These are phyloP conservation scores for Benthosema pterotum DNA, from an alignment of 2,797 vertebrate genomes.

Conservation along the genomic window DNA sequence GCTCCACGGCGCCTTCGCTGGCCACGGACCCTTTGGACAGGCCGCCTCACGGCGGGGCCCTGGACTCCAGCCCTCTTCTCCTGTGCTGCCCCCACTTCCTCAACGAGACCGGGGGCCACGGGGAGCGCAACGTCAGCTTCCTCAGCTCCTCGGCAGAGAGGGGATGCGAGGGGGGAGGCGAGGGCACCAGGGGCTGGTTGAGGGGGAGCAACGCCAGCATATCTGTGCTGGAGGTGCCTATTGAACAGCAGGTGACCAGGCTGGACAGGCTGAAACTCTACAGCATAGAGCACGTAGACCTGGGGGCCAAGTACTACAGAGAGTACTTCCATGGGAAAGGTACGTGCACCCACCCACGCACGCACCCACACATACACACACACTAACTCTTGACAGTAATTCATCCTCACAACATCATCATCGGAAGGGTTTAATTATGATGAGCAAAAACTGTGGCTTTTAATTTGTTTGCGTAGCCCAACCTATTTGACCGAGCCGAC, in stretches of 20 bases:
- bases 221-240: constrained; percentile 86
- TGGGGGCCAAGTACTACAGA: constrained; percentile 90
- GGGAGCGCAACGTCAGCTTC: constrained; percentile 90
- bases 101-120: constrained; percentile 88
- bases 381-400: background rate
- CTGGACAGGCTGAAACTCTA: constrained; percentile 83
- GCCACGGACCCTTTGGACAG: constrained; percentile 58
- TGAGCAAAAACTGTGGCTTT: background rate
- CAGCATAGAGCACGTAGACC: constrained; percentile 91
- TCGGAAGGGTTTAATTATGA: background rate
- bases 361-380: background rate
- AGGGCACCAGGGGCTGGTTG: constrained; percentile 66
- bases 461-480: background rate
- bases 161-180: constrained; percentile 44
- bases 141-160: constrained; percentile 78
- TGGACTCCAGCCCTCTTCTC: constrained; percentile 78
- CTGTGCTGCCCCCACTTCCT: constrained; percentile 94
- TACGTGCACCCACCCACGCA: constrained; percentile 50
- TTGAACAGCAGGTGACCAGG: constrained; percentile 80
- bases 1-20: constrained; percentile 36
- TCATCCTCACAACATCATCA: background rate
- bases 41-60: constrained; percentile 63
- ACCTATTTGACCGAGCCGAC: background rate
- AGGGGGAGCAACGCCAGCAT: constrained; percentile 88
- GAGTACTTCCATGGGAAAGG: constrained; percentile 92